Conservation (phyloP, 2,113 vertebrate genomes). For the Pachypanchax playfairii region DNA sequence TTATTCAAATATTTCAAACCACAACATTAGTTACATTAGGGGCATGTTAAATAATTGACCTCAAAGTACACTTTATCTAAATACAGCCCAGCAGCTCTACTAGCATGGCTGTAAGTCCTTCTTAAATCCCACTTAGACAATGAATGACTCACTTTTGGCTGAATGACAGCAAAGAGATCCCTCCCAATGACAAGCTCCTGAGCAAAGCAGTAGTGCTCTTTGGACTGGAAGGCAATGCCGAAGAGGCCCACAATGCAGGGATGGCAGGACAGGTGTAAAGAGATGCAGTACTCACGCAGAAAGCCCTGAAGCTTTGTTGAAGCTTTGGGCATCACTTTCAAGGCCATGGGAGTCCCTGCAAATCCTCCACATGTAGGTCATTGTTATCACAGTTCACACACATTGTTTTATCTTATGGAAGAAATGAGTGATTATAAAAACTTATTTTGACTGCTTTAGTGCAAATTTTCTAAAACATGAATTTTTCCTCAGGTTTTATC, state of each 20-base stretch:
- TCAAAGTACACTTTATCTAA: not conserved
- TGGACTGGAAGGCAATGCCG: constrained; percentile 90
- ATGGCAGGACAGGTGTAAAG: constrained; percentile 87
- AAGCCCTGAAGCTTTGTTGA: constrained; percentile 91
- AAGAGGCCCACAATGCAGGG: constrained; percentile 88
- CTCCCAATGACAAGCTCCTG: constrained; percentile 87
- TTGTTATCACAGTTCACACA: constrained; percentile 1
- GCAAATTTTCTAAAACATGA: not conserved
- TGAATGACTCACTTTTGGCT: constrained; percentile 83
- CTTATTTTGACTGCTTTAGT: not conserved
- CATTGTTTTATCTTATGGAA: not conserved
- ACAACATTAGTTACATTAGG: too few relatives aligned
- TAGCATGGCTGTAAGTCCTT: not conserved
- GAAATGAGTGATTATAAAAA: not conserved
- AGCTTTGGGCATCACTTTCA: constrained; percentile 91
- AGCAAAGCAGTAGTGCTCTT: constrained; percentile 89
- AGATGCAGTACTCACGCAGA: constrained; percentile 92
- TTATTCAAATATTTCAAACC: too few relatives aligned
- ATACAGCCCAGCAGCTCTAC: not conserved
- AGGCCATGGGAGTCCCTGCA: constrained; percentile 90
- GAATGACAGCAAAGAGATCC: constrained; percentile 92
- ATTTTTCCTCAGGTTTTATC: not conserved
- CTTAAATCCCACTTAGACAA: not conserved
- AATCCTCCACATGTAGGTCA: constrained; percentile 7
- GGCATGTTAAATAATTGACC: not conserved